Percentiles rank a stretch among this genome's conserved stretches.
Conservation (phyloP, 2,113 vertebrate genomes). For the Mesitornis unicolor region DNA sequence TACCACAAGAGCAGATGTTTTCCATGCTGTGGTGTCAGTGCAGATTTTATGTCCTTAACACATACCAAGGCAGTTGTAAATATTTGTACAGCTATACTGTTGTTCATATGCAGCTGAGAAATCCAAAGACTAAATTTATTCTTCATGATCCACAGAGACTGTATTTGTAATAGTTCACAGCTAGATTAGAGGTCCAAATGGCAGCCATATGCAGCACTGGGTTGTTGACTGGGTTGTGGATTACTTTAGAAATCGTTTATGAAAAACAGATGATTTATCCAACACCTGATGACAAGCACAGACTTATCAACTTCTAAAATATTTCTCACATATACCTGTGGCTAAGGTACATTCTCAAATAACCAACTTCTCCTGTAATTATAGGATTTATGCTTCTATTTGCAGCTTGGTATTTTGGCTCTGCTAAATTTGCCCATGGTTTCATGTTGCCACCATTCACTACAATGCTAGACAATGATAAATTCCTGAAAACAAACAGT, state of each 20-base stretch:
- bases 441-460: neutral
- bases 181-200: neutral
- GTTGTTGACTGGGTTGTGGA: neutral
- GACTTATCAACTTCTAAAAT: neutral
- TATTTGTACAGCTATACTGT: neutral
- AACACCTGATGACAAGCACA: neutral
- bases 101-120: neutral
- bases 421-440: neutral
- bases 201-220: neutral
- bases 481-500: neutral
- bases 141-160: neutral
- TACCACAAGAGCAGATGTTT: conserved; percentile 13
- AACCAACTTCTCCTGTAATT: neutral
- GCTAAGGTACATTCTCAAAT: neutral
- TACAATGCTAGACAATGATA: neutral
- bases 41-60: conserved; percentile 29
- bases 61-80: neutral
- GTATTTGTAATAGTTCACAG: neutral
- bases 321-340: neutral
- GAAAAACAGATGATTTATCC: neutral
- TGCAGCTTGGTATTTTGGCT: neutral
- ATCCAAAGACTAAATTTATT: conserved; percentile 11
- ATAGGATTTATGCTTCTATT: neutral
- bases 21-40: neutral
- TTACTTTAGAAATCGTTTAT: neutral